Base-by-base conservation (phyloP, 35 echinoderm and acorn worm species). In the Heliocidaris tuberculata region DNA sequence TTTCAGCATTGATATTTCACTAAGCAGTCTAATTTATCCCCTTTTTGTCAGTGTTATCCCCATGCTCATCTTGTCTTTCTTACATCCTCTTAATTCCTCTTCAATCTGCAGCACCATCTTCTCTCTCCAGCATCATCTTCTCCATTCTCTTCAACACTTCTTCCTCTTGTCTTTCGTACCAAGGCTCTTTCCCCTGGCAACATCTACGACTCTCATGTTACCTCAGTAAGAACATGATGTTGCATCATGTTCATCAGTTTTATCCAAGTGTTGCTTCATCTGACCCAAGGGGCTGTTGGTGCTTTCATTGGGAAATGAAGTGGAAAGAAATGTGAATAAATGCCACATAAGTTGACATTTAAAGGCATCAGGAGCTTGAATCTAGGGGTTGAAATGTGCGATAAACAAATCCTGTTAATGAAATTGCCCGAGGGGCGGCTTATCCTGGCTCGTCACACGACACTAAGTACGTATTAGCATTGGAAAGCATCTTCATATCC, bases 321-420 rank as follows among this genome's bases (percentile, higher is more conserved):
- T 78, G 65, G 65, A 78, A 78, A 78, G 65, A 78, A 78, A 78
- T 78, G 65, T 78, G 65, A 78, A 78, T 78, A 78, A 78, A 78
- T 78, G 65, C 65, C 65, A 27, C 65, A 21, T n/a, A 78, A n/a
- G 65, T 21, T 78, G 65, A 78, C 65, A 78, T 78, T 78, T 78
- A 78, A 24, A 78, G 27, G 5, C 65, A n/a, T 78, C 65, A 78
- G 65, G 65, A 78, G 65, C 65, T 78, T 24, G 17, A 24, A 78
- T 78, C 65, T 78, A 24, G 65, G 65, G 65, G 65, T 24, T 78
- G 65, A 78, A 78, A 78, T 78, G 65, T 78, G 65, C 65, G 65
- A 78, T 78, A 78, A 78, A n/a, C 65, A 78, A 78, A 78, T 78
- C 65, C 65, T 78, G 65, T 78, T 78, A 78, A 78, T 78, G 65